Percentiles rank a stretch among this genome's conserved stretches.
Evolutionary conservation across 2,888 invertebrate genomes (phyloP).

Genomic region (Cosmia trapezina): DNA sequence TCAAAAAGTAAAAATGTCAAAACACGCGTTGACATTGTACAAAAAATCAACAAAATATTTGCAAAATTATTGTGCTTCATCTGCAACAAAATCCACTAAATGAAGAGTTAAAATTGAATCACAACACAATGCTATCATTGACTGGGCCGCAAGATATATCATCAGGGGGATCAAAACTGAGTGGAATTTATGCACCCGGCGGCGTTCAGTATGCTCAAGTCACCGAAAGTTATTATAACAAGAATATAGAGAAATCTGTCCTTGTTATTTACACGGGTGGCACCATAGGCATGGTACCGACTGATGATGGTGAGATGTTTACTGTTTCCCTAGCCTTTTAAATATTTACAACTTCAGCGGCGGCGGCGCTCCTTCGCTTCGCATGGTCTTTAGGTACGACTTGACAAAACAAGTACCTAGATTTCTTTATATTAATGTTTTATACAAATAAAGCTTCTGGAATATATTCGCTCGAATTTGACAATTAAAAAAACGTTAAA

Average conservation of each 20-base stretch:
- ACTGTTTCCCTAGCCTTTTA: not conserved
- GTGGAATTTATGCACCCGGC: not conserved
- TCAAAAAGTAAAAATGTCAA: constrained; percentile 18
- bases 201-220: not conserved
- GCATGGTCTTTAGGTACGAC: no score
- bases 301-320: constrained; percentile 92
- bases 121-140: constrained; percentile 22
- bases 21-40: constrained; percentile 3
- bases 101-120: not conserved
- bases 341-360: not conserved
- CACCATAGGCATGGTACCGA: constrained; percentile 98
- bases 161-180: not conserved
- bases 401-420: no score
- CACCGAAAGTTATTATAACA: not conserved
- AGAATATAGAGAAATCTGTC: constrained; percentile 87
- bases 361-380: no score
- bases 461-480: no score
- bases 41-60: not conserved
- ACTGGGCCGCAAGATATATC: not conserved
- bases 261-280: constrained; percentile 98
- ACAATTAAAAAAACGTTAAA: no score
- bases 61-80: not conserved
- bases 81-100: not conserved
- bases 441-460: no score
- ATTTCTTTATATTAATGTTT: no score